Base-by-base conservation (phyloP, 1,140 invertebrate genomes). In the Mamestra configurata region DNA sequence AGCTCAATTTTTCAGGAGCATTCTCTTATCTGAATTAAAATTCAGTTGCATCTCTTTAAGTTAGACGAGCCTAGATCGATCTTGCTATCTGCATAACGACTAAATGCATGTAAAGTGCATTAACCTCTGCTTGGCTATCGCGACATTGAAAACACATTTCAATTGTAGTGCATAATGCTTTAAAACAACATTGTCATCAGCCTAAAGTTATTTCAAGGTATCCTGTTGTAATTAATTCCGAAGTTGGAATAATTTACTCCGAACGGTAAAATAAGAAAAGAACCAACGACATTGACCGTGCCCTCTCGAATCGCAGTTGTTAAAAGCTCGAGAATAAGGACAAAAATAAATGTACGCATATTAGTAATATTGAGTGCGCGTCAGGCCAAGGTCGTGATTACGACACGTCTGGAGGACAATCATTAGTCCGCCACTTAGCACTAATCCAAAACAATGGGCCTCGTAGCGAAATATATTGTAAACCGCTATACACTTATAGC, bases 391-490 rank as follows among this genome's bases (percentile, higher is more conserved):
- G 84, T 80, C 82, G 66, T 61, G 78, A 80, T 82, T 82, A 86
- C 84, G 82, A 66, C 71, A 59, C 72, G 83, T 83, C 81, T 84
- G 73, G 84, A 86, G 80, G 84, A 86, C 78, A 77, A 80, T 85
- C 75, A 83, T 85, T 82, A 84, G 71, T 46, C 40, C 75, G 40
- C 78, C 68, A 64, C 59, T 72, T 77, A 64, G 31, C 37, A 43
- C 27, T 71, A 77, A 77, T 49, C 51, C 75, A 46, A 79, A 72
- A 77, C 73, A 64, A 82, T 57, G 51, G 24, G 53, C 57, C 27
- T 43, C 27, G 18, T 71, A 20, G 35, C 40, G 55, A 61, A 76
- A 76, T 8, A 22, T 57, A 73, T 70, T 20, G 40, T 46, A 24
- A 6, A 22, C 49, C 35, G 61, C 6, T 66, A 13, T 18, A 59